Evolutionary conservation across 92 coral and sea anemone species (phyloP).

Genomic region (Phymanthus crucifer): DNA sequence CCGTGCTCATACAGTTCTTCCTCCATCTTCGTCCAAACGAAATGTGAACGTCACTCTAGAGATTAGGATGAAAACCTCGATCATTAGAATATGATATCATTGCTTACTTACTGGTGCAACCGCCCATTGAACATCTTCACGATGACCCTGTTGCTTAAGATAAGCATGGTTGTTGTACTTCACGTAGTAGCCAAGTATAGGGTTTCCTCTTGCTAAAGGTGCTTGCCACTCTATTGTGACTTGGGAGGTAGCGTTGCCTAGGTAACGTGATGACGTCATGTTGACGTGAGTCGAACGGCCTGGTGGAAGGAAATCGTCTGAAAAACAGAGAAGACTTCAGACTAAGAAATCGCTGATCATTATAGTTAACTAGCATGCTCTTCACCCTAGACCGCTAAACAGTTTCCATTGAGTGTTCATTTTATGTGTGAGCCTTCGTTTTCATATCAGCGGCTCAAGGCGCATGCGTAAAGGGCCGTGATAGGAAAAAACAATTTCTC

Average conservation of each 20-base stretch:
- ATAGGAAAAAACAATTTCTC: no score
- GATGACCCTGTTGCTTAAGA: neutral
- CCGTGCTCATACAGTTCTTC: no score
- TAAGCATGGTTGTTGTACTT: slow-evolving; percentile 48
- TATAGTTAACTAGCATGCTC: no score
- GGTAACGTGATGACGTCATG: slow-evolving; percentile 43
- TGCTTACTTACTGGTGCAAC: neutral
- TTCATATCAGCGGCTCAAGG: no score
- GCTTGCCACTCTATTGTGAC: slow-evolving; percentile 68
- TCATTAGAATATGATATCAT: no score
- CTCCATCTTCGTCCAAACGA: no score
- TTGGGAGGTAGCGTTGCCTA: slow-evolving; percentile 59
- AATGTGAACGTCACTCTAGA: no score
- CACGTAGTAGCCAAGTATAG: slow-evolving; percentile 43
- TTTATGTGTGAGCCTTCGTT: no score
- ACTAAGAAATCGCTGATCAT: neutral
- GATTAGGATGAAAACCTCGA: no score
- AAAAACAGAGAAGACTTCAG: neutral
- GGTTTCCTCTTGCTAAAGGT: slow-evolving; percentile 33
- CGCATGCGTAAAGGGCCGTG: no score
- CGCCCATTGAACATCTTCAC: neutral
- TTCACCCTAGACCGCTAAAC: no score
- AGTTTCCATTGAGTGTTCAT: no score
- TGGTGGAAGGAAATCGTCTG: slow-evolving; percentile 30
- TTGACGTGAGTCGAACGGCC: slow-evolving; percentile 62